A percentile compares a stretch with the other conserved stretches of the same genome.
phyloP scores from a whole-genome alignment of 2,888 invertebrate genomes.

The Heteromurus nitidus region DNA sequence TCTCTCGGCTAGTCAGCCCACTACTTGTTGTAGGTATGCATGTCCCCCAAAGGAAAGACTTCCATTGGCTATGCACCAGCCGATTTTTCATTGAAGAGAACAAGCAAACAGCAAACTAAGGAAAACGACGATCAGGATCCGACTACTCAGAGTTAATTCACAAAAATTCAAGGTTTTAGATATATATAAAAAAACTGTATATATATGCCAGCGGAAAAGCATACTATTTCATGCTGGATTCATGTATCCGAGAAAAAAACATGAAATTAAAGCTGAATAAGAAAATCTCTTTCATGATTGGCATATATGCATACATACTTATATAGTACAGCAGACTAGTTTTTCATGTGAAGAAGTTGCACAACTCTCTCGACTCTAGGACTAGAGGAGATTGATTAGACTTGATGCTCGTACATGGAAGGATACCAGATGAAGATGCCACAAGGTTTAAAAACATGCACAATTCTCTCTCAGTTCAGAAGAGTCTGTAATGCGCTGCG shows the following conservation, averaged over 20 bases:
- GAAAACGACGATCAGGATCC: not conserved
- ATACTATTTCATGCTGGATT: too few relatives aligned
- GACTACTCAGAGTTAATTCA: conserved; percentile 29
- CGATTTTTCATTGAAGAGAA: not conserved
- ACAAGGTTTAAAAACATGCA: not conserved
- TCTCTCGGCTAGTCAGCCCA: too few relatives aligned
- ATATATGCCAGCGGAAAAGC: too few relatives aligned
- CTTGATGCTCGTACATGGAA: not conserved
- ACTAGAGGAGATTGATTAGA: not conserved
- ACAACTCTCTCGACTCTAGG: too few relatives aligned
- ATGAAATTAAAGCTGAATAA: too few relatives aligned
- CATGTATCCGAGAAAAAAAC: too few relatives aligned
- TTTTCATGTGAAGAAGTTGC: too few relatives aligned
- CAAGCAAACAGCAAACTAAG: not conserved
- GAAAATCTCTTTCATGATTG: too few relatives aligned
- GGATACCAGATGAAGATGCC: not conserved
- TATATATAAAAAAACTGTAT: too few relatives aligned
- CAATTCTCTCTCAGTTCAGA: not conserved
- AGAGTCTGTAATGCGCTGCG: not conserved
- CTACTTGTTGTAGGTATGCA: not conserved
- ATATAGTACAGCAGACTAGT: too few relatives aligned
- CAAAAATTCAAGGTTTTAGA: conserved; percentile 29
- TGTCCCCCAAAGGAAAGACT: not conserved
- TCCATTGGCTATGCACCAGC: not conserved
- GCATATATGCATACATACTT: too few relatives aligned